phyloP scores from a whole-genome alignment of 2,113 vertebrate species.

The Aegotheles bennettii region DNA sequence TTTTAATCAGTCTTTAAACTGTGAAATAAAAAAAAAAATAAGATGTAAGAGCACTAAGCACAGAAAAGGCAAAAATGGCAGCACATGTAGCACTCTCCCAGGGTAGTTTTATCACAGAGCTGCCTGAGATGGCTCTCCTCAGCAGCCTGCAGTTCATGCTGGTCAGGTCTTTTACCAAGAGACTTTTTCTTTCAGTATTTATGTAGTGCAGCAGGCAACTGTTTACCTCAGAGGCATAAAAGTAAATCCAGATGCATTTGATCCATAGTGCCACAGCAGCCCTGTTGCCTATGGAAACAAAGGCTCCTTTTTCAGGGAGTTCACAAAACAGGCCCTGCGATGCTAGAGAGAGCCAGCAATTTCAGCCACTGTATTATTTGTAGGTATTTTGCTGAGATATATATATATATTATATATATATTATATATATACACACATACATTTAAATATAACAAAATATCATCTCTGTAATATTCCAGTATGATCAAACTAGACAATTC shows the following conservation, averaged over 20 bases:
- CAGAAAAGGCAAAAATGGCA: slow-evolving; percentile 34
- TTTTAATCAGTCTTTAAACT: not conserved
- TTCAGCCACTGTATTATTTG: not conserved
- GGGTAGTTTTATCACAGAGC: not conserved
- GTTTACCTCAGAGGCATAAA: slow-evolving; percentile 64
- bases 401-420: no score
- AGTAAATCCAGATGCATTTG: slow-evolving; percentile 49
- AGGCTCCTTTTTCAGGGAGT: slow-evolving; percentile 38
- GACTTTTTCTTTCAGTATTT: slow-evolving; percentile 62
- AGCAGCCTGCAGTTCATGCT: slow-evolving; percentile 45
- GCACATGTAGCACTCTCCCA: not conserved
- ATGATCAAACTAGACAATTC: not conserved
- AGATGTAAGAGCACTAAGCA: not conserved
- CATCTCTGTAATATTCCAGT: not conserved
- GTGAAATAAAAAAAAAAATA: not conserved
- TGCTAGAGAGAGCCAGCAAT: not conserved
- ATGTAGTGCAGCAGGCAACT: slow-evolving; percentile 57
- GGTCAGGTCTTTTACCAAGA: slow-evolving; percentile 54
- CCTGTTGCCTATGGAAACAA: slow-evolving; percentile 72
- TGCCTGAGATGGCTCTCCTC: not conserved
- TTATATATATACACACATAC: not conserved
- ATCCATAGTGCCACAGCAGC: slow-evolving; percentile 27
- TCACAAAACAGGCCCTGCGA: not conserved
- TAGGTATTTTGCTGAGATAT: not conserved
- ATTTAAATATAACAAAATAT: not conserved